A percentile compares a stretch with the other conserved stretches of the same genome.
Conservation (phyloP, 2,113 vertebrate genomes). For the Chiloscyllium plagiosum region DNA sequence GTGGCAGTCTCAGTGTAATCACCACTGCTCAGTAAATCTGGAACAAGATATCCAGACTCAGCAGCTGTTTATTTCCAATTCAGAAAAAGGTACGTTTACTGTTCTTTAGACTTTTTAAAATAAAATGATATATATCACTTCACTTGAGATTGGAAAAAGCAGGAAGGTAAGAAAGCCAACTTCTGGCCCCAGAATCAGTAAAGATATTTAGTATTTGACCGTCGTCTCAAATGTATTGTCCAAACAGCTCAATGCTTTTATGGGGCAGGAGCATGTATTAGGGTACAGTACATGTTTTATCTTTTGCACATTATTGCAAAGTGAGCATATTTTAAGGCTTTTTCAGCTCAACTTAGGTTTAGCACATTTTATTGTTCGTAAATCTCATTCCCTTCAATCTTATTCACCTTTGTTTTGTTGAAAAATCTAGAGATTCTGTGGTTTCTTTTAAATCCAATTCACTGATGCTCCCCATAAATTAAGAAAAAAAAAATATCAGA, state of each 20-base stretch:
- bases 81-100: neutral
- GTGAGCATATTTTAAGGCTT: too few relatives aligned
- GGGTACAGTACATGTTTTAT: neutral
- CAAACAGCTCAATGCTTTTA: neutral
- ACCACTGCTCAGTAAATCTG: too few relatives aligned
- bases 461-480: neutral
- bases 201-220: neutral
- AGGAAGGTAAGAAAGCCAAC: neutral
- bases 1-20: too few relatives aligned
- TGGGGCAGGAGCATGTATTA: neutral
- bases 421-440: neutral
- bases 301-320: neutral
- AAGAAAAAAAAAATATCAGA: neutral
- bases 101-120: neutral
- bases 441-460: neutral
- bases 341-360: neutral
- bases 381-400: neutral
- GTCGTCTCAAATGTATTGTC: neutral
- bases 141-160: neutral
- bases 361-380: neutral
- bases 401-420: neutral
- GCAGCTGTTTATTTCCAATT: neutral
- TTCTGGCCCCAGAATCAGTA: neutral
- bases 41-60: neutral
- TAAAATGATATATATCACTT: neutral